phyloP scores from a whole-genome alignment of 92 coral and sea anemone species.

The Blastomussa wellsi region DNA sequence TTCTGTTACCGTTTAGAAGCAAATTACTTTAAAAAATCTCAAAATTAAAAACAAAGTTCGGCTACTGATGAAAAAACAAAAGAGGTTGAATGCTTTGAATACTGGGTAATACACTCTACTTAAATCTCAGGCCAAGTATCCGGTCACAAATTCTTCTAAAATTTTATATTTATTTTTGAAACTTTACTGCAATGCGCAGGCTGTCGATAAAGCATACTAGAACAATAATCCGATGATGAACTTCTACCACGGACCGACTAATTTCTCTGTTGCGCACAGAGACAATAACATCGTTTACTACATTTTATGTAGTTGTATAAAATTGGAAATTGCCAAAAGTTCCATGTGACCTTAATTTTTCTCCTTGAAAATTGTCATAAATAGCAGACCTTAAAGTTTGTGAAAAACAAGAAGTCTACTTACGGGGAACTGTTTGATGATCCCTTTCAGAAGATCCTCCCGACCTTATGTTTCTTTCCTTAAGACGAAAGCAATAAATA shows the following conservation, averaged over 20 bases:
- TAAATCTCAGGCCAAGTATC: not conserved
- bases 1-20: not conserved
- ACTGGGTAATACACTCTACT: not conserved
- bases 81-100: not conserved
- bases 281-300: not conserved
- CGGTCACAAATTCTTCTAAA: not conserved
- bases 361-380: not conserved
- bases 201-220: not conserved
- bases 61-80: not conserved
- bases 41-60: not conserved
- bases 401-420: not conserved
- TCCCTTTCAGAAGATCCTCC: not conserved
- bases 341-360: not conserved
- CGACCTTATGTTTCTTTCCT: constrained; percentile 7
- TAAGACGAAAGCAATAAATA: not conserved
- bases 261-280: not conserved
- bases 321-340: not conserved
- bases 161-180: not conserved
- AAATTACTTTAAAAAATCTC: not conserved
- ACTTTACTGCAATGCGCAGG: not conserved
- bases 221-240: not conserved
- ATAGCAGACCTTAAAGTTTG: not conserved
- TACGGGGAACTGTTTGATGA: constrained; percentile 4
- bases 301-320: not conserved
- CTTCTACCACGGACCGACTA: not conserved